Evolutionary conservation across 2,113 vertebrate species (phyloP), one percentile per base, ranked within the genome.

Genomic region (Carlito syrichta): DNA sequence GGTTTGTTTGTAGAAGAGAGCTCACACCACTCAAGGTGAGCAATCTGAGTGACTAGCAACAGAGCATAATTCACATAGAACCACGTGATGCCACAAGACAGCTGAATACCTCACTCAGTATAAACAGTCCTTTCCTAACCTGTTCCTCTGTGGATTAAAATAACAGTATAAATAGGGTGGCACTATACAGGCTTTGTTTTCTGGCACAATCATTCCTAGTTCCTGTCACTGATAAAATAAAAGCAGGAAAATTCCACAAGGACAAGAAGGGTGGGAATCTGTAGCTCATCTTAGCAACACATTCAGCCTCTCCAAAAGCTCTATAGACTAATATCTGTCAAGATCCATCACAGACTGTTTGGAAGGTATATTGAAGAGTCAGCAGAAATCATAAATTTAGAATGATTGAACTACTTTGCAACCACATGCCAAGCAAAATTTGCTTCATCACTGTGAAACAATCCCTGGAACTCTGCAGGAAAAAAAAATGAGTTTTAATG

Each of bases 371-470:
- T 12, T 84, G 23, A 86, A 89, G 43, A 94, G 12, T 77, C 60
- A 92, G 52, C 22, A 91, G 82, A 93, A 96, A 58, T 11, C 35
- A 77, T 50, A 95, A 54, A 78, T 90, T 90, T 63, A 86, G 38
- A 92, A 77, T 62, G 56, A 83, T 94, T 88, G 76, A 91, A 89
- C 40, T 73, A 87, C 73, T 66, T 52, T 54, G 13, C 45, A 66
- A 52, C 8, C 32, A 86, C 5, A 86, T 35, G 69, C 68, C 54
- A 87, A 92, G 45, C 3, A 78, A 50, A 90, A 87, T 58, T 66
- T 93, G 74, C 38, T 60, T 95, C 22, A 68, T 63, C 27, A 38
- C 4, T 90, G 27, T 83, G 58, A 87, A 86, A 73, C 35, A 73
- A 76, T 81, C 81, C 10, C 32, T 62, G 35, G 17, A 54, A 60